A percentile compares a stretch with the other conserved stretches of the same genome.
Conservation (phyloP, 2,888 invertebrate species). For the Plagodis dolabraria region DNA sequence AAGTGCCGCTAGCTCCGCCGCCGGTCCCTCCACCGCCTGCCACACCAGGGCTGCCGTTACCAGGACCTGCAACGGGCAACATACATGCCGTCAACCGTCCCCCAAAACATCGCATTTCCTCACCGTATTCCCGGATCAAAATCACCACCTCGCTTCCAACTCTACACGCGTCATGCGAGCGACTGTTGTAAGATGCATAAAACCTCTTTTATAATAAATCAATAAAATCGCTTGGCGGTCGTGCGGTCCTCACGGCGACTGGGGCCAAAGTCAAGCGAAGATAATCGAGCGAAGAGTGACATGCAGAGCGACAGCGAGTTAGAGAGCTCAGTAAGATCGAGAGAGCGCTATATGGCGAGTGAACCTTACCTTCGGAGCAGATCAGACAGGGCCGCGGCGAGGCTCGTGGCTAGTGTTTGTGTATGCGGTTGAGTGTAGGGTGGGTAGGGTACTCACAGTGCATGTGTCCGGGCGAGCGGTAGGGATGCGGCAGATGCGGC, state of each 20-base stretch:
- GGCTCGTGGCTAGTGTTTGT: background rate
- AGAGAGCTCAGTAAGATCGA: slow-evolving; percentile 9
- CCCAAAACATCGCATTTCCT: background rate
- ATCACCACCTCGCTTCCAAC: background rate
- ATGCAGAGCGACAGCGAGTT: slow-evolving; percentile 39
- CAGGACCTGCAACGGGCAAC: slow-evolving; percentile 46
- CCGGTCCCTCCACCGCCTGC: slow-evolving; percentile 46
- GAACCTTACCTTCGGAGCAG: slow-evolving; percentile 15
- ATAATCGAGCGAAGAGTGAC: slow-evolving; percentile 35
- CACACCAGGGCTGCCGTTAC: slow-evolving; percentile 49
- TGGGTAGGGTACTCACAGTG: slow-evolving; percentile 67
- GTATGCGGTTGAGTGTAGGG: slow-evolving; percentile 12
- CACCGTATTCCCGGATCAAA: background rate
- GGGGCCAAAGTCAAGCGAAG: slow-evolving; percentile 40
- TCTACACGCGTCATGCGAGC: slow-evolving; percentile 23
- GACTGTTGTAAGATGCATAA: background rate
- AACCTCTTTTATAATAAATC: slow-evolving; percentile 18
- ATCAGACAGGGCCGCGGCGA: slow-evolving; percentile 2
- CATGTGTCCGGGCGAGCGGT: slow-evolving; percentile 61
- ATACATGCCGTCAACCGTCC: background rate
- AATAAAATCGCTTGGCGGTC: slow-evolving; percentile 30
- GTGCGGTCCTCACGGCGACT: slow-evolving; percentile 29
- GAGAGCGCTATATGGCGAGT: slow-evolving; percentile 1
- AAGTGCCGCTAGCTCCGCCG: slow-evolving; percentile 85
- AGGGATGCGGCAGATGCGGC: slow-evolving; percentile 44